Evolutionary conservation across 2,797 vertebrate genomes (phyloP).

Genomic region (Ptychobarbus kaznakovi): DNA sequence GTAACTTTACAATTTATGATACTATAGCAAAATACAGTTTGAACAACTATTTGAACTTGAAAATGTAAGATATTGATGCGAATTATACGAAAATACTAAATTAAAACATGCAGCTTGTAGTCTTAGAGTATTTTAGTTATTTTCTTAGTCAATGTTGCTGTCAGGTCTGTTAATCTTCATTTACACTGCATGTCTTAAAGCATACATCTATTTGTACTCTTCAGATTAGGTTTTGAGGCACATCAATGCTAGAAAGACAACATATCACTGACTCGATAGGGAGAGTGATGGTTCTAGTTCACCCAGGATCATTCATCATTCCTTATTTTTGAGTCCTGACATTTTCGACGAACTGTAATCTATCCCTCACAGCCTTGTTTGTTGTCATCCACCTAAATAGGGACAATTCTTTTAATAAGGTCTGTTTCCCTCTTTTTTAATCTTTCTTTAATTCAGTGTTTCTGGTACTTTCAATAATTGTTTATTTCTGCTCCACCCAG

Average conservation of each 20-base stretch:
- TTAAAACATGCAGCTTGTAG: neutral
- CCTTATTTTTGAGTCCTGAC: neutral
- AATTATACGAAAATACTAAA: neutral
- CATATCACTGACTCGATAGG: neutral
- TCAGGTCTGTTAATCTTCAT: neutral
- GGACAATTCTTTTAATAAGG: neutral
- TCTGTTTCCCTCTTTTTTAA: neutral
- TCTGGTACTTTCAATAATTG: neutral
- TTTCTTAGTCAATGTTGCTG: neutral
- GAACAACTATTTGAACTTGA: neutral
- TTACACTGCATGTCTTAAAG: neutral
- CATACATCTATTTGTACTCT: neutral
- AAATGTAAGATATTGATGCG: neutral
- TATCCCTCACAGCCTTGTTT: neutral
- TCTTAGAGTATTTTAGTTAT: neutral
- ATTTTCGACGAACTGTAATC: neutral
- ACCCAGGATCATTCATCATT: neutral
- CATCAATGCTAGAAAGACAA: neutral
- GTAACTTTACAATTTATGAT: neutral
- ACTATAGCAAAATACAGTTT: neutral
- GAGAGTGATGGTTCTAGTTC: no score
- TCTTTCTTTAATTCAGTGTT: neutral
- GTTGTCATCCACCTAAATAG: neutral
- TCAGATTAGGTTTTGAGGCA: neutral
- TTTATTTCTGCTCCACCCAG: slow-evolving; percentile 32